These are phyloP conservation scores for Drosophila tanythrix DNA, from an alignment of 2,888 invertebrate genomes.

Conservation along the genomic window DNA sequence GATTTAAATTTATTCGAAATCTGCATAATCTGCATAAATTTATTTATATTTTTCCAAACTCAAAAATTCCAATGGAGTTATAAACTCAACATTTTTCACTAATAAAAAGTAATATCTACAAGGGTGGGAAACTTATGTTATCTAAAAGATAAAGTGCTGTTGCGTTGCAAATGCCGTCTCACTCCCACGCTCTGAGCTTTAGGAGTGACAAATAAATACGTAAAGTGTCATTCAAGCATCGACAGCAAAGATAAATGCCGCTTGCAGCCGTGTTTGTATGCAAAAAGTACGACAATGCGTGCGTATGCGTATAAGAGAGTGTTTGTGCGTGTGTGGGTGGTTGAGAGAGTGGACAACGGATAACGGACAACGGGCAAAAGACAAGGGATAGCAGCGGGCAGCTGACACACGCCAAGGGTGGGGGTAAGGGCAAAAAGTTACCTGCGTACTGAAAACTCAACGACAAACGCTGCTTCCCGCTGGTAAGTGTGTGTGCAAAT, in stretches of 20 bases:
- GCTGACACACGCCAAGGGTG: constrained; percentile 56
- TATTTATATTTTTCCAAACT: neutral
- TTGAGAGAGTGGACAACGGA: constrained; percentile 14
- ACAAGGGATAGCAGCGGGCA: constrained; percentile 27
- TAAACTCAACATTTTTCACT: neutral
- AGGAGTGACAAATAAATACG: neutral
- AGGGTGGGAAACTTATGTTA: neutral
- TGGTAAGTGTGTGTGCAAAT: constrained; percentile 21
- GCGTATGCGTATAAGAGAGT: neutral
- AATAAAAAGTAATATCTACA: neutral
- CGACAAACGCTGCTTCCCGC: constrained; percentile 21
- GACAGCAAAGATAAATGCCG: constrained; percentile 14
- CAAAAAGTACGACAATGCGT: constrained; percentile 12
- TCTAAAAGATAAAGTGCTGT: neutral
- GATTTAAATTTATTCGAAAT: neutral
- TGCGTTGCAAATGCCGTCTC: neutral
- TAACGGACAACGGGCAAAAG: constrained; percentile 7
- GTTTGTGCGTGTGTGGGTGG: constrained; percentile 50
- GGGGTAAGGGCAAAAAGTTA: constrained; percentile 19
- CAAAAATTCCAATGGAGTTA: neutral
- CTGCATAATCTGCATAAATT: neutral
- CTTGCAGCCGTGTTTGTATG: constrained; percentile 27
- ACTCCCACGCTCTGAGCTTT: neutral
- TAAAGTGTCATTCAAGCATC: constrained; percentile 15
- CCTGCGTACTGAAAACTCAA: constrained; percentile 36